Base-by-base conservation (phyloP, 2,113 vertebrate species). In the Lagopus leucura region DNA sequence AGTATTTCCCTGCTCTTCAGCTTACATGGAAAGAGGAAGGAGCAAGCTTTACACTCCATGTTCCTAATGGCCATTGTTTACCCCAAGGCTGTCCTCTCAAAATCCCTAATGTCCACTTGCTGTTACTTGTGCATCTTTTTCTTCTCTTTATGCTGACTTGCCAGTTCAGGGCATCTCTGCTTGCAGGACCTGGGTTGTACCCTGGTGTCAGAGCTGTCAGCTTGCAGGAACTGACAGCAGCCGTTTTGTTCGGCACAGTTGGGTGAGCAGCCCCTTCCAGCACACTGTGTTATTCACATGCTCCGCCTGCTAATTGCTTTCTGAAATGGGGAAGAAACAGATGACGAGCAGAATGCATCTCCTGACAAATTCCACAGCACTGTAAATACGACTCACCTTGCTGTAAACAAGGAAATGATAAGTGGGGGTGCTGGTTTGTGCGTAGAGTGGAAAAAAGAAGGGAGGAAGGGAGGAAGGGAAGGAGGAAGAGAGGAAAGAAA, bases 341-440 rank as follows among this genome's bases (percentile, higher is more conserved):
- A 71, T 91, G 94, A 95, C 1, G 64, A 96, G 84, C 78, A 78
- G 95, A 93, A 95, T 74, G 94, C 95, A 76, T 93, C 82, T 94
- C 90, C 90, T 82, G 95, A 95, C 92, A 83, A 82, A 85, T 93
- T 93, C 86, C 89, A 60, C 61, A 24, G 92, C 87, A 38, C 92
- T 94, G 95, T 95, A 96, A 95, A 94, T 95, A 92, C 24, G 34
- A 34, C 94, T 96, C 95, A 96, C 95, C 93, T 95, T 64, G 93
- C 94, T 96, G 92, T 94, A 92, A 97, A 96, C 93, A 95, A 92
- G 89, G 71, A 55, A 79, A 84, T 78, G 91, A 77, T 82, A n/a
- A 94, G 61, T 38, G 72, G 67, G 3, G 4, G 40, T 25, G 66
- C 86, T 25, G 75, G 66, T 30, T 54, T 79, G 72, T 36, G 67